A percentile compares a stretch with the other conserved stretches of the same genome.
phyloP scores from a whole-genome alignment of 2,797 vertebrate species.

The Galagoides demidoff region DNA sequence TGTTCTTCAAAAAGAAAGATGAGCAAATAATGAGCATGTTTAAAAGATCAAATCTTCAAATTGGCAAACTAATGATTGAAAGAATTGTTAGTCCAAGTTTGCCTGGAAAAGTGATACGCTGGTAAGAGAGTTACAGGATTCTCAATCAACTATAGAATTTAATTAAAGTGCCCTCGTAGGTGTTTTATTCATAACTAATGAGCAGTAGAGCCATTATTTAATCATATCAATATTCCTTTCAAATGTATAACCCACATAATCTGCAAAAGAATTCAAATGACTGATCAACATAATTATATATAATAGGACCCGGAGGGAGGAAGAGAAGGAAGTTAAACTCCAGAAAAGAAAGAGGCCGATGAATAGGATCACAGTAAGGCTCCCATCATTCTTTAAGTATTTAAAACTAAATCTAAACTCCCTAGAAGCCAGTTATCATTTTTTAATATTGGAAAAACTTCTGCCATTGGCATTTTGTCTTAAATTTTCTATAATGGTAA shows the following conservation, averaged over 20 bases:
- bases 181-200: neutral
- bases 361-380: neutral
- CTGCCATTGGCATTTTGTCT: neutral
- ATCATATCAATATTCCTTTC: neutral
- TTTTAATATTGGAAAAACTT: neutral
- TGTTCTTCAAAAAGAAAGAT: neutral
- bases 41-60: neutral
- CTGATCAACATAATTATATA: neutral
- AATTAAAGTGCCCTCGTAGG: neutral
- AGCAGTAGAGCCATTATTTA: neutral
- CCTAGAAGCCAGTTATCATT: neutral
- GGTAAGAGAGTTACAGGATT: neutral
- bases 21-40: neutral
- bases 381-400: neutral
- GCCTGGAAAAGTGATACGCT: neutral
- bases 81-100: neutral
- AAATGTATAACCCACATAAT: neutral
- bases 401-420: neutral
- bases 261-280: neutral
- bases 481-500: neutral
- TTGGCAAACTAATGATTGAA: neutral
- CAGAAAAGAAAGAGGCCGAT: neutral
- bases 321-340: neutral
- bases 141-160: slow-evolving; percentile 1
- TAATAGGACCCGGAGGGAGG: neutral